phyloP scores from a whole-genome alignment of 1,140 invertebrate genomes.

The Triops cancriformis region DNA sequence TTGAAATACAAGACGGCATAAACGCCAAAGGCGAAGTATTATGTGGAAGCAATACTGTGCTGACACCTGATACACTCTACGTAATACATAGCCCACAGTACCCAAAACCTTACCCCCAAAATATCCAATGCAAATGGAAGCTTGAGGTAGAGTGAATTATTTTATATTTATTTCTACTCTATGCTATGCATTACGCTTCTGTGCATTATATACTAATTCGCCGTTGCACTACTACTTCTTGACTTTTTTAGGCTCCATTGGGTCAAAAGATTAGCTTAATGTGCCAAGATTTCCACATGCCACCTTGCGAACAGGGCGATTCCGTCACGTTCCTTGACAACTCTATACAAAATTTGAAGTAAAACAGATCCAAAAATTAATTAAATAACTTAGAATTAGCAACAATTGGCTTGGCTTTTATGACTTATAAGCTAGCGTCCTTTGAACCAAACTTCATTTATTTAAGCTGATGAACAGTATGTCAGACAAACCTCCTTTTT shows the following conservation, averaged over 20 bases:
- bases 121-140: not conserved
- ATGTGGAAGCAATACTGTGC: not conserved
- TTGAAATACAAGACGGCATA: not conserved
- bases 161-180: too few species aligned
- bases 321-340: not conserved
- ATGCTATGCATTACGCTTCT: too few species aligned
- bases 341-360: not conserved
- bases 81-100: not conserved
- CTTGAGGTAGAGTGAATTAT: not conserved
- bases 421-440: too few species aligned
- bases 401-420: too few species aligned
- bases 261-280: not conserved
- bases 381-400: too few species aligned
- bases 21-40: not conserved
- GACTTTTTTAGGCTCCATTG: not conserved
- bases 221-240: too few species aligned
- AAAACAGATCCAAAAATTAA: not conserved
- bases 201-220: too few species aligned
- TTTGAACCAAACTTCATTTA: too few species aligned
- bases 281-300: not conserved
- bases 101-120: not conserved
- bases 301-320: not conserved
- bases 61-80: not conserved
- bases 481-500: too few species aligned
- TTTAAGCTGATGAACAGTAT: too few species aligned